Percentiles rank a stretch among this genome's conserved stretches.
Conservation (phyloP, 2,797 vertebrate genomes). For the Meda fulgida region DNA sequence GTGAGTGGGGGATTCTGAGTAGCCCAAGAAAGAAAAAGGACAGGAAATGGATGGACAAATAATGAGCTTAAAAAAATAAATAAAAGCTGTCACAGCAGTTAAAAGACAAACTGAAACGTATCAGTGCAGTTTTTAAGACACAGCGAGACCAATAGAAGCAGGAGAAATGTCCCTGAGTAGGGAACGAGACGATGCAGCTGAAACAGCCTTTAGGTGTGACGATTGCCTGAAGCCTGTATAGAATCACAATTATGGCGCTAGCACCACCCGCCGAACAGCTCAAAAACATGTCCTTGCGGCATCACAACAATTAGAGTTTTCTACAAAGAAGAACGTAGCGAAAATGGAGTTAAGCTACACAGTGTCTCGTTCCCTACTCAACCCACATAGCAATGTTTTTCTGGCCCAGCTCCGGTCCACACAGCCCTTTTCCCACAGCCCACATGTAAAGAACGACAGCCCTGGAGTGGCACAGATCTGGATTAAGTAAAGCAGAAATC, state of each 20-base stretch:
- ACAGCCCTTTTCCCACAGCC: too few species aligned
- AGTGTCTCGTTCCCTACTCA: too few species aligned
- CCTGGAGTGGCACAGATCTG: too few species aligned
- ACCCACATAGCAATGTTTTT: too few species aligned
- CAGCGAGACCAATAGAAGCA: not conserved
- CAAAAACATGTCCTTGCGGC: too few species aligned
- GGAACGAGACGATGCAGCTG: not conserved
- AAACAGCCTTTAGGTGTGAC: not conserved
- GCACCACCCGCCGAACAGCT: too few species aligned
- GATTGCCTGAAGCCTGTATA: not conserved
- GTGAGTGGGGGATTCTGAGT: slow-evolving; percentile 73
- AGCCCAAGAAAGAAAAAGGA: slow-evolving; percentile 27
- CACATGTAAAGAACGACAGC: too few species aligned
- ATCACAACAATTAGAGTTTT: too few species aligned
- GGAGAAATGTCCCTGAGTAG: not conserved
- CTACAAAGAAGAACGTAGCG: too few species aligned
- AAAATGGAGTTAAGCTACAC: too few species aligned
- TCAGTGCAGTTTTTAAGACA: not conserved
- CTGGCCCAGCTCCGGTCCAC: too few species aligned
- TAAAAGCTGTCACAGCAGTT: not conserved
- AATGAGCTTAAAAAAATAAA: not conserved
- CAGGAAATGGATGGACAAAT: slow-evolving; percentile 38
- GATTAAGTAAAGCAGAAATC: too few species aligned
- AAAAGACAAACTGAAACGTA: not conserved
- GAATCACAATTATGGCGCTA: not conserved